Percentiles rank a stretch among this genome's conserved stretches.
These are phyloP conservation scores for Drosophila navojoa DNA, from an alignment of 1,140 invertebrate species.

Conservation along the genomic window DNA sequence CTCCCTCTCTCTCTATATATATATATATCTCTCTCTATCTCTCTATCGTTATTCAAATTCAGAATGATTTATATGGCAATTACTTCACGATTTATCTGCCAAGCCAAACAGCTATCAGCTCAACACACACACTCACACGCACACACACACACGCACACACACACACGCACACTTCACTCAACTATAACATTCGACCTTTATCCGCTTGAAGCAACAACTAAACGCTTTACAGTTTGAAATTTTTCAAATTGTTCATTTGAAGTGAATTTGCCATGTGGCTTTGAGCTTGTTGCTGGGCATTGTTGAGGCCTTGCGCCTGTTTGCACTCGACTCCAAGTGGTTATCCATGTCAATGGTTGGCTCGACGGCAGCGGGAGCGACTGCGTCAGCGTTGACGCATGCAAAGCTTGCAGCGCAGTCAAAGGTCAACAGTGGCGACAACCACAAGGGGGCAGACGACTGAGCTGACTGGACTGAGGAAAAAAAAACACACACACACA, in stretches of 20 bases:
- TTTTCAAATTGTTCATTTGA: conserved; percentile 10
- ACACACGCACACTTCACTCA: neutral
- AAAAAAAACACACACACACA: neutral
- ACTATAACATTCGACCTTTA: conserved; percentile 10
- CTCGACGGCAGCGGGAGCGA: conserved; percentile 37
- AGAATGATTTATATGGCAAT: no score
- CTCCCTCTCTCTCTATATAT: no score
- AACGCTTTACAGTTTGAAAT: conserved; percentile 5
- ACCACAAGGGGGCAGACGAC: conserved; percentile 9
- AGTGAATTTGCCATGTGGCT: conserved; percentile 15
- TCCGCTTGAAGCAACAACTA: neutral
- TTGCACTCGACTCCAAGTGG: conserved; percentile 61
- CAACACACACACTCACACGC: no score
- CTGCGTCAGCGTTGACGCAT: conserved; percentile 45
- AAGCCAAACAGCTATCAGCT: neutral
- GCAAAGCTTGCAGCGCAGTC: conserved; percentile 61
- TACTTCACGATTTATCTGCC: neutral
- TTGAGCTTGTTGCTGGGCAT: conserved; percentile 10
- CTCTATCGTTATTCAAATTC: no score
- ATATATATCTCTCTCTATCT: no score
- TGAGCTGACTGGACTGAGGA: no score
- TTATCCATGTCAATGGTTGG: conserved; percentile 76
- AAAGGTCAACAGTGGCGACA: conserved; percentile 52
- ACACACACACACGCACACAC: no score
- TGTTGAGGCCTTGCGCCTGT: conserved; percentile 26